phyloP scores from a whole-genome alignment of 2,113 vertebrate species.

The Eclectus roratus region DNA sequence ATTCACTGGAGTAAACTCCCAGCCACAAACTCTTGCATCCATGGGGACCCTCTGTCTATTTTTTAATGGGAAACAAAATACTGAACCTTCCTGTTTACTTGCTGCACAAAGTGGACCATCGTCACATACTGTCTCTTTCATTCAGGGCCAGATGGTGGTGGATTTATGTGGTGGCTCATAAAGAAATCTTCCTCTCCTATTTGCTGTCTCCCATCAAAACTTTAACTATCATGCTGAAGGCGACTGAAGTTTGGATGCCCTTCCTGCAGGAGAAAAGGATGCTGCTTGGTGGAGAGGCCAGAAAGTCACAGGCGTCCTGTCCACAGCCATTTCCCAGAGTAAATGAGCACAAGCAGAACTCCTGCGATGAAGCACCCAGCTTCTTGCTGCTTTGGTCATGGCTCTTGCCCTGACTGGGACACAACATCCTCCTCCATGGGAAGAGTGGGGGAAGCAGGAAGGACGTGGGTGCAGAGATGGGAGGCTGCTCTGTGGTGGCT shows the following conservation, averaged over 20 bases:
- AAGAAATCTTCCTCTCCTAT: background rate
- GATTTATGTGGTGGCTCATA: background rate
- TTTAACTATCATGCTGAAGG: background rate
- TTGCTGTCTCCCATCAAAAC: background rate
- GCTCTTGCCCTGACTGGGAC: background rate
- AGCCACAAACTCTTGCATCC: background rate
- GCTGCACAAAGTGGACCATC: background rate
- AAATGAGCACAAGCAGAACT: background rate
- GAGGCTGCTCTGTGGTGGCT: background rate
- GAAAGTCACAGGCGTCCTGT: background rate
- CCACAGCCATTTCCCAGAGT: background rate
- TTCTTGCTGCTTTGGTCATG: background rate
- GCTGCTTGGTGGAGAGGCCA: background rate
- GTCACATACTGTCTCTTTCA: background rate
- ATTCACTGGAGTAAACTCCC: background rate
- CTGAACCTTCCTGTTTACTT: constrained; percentile 11
- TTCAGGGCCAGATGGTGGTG: background rate
- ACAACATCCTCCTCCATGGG: rapidly evolving
- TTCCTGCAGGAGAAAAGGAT: background rate
- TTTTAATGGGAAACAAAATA: background rate
- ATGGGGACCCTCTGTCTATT: background rate
- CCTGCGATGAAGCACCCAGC: background rate
- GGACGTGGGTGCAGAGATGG: background rate
- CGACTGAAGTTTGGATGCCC: background rate
- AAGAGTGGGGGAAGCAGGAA: background rate